Conservation (phyloP, 2,797 vertebrate genomes). For the Anas flavirostris region DNA sequence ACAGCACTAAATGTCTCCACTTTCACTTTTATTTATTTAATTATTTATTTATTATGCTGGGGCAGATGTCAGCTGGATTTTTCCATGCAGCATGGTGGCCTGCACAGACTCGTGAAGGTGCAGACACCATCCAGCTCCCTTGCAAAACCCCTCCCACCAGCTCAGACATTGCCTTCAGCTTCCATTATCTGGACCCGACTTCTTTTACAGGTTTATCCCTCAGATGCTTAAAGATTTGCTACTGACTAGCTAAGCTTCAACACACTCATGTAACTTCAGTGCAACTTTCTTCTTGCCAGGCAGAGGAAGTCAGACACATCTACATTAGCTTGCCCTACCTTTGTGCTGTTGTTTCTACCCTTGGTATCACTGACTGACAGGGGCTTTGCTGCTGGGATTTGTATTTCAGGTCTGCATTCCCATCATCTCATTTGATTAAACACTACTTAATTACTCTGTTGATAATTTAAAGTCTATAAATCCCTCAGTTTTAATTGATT, state of each 20-base stretch:
- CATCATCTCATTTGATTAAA: neutral
- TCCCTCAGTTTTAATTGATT: neutral
- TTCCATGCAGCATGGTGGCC: neutral
- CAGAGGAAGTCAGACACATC: neutral
- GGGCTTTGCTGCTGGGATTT: neutral
- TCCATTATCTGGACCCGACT: neutral
- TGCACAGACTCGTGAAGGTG: neutral
- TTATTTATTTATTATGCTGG: no score
- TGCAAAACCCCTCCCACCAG: neutral
- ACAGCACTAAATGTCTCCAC: neutral
- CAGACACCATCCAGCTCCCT: neutral
- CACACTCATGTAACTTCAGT: neutral
- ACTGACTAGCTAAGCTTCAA: neutral
- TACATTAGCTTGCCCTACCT: neutral
- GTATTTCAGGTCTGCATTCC: neutral
- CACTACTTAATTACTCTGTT: neutral
- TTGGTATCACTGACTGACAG: neutral
- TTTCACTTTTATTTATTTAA: neutral
- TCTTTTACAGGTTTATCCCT: neutral
- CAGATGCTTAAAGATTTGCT: neutral
- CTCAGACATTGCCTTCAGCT: neutral
- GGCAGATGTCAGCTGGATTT: neutral
- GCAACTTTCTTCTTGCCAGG: neutral
- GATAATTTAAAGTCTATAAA: neutral
- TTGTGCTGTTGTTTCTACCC: neutral